Percentiles rank a stretch among this genome's conserved stretches.
Evolutionary conservation across 2,797 vertebrate genomes (phyloP).

Genomic region (Tapera naevia): DNA sequence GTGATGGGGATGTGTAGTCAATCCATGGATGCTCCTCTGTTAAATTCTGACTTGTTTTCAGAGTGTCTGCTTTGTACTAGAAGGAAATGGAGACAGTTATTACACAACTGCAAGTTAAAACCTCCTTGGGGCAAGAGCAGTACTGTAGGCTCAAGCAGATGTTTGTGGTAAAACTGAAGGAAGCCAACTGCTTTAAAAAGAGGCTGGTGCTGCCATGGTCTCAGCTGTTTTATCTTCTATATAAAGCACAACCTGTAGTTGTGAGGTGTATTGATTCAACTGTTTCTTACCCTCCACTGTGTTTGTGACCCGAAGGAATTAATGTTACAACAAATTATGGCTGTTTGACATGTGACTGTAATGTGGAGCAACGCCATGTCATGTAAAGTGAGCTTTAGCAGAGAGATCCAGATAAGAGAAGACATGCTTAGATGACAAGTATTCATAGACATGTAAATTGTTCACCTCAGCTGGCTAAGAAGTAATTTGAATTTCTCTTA

Average conservation of each 20-base stretch:
- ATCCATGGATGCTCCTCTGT: slow-evolving; percentile 91
- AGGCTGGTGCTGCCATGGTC: not conserved
- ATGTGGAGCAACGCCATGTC: not conserved
- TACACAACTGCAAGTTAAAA: not conserved
- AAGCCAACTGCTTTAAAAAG: not conserved
- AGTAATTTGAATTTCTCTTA: slow-evolving; percentile 42
- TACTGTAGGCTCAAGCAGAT: not conserved
- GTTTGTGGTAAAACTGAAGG: not conserved
- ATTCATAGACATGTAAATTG: not conserved
- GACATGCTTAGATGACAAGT: not conserved
- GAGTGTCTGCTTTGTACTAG: slow-evolving; percentile 94
- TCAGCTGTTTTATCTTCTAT: not conserved
- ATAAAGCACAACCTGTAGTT: not conserved
- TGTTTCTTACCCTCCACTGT: not conserved
- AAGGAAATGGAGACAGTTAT: not conserved
- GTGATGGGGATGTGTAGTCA: slow-evolving; percentile 94
- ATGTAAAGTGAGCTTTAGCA: not conserved
- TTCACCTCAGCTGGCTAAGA: not conserved
- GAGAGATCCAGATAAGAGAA: not conserved
- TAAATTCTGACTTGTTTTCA: slow-evolving; percentile 83
- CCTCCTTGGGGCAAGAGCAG: not conserved
- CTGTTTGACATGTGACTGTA: not conserved
- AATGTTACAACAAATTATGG: not conserved
- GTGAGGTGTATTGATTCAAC: not conserved
- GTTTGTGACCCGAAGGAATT: not conserved